A percentile compares a stretch with the other conserved stretches of the same genome.
phyloP scores from a whole-genome alignment of 2,797 vertebrate species.

The Premnoplex brunnescens region DNA sequence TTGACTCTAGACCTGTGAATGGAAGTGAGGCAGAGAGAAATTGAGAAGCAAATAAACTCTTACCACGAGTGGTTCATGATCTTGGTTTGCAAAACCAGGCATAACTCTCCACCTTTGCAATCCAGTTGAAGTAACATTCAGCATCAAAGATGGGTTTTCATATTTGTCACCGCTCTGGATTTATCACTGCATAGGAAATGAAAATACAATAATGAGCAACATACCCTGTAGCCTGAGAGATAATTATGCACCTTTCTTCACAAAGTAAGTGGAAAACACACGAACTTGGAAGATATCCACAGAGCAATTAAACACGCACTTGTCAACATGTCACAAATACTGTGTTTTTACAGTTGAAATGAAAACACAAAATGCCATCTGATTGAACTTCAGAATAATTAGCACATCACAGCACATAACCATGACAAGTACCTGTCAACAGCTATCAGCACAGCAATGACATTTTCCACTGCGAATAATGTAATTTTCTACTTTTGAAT shows the following conservation, averaged over 20 bases:
- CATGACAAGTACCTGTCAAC: slow-evolving; percentile 49
- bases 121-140: not conserved
- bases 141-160: not conserved
- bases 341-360: slow-evolving; percentile 30
- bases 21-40: not conserved
- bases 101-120: not conserved
- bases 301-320: slow-evolving; percentile 35
- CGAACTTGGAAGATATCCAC: not conserved
- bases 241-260: not conserved
- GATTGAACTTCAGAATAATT: slow-evolving; percentile 65
- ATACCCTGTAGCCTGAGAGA: not conserved
- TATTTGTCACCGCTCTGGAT: not conserved
- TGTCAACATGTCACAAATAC: slow-evolving; percentile 51
- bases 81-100: not conserved
- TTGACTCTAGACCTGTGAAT: not conserved
- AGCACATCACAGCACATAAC: slow-evolving; percentile 45
- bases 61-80: not conserved
- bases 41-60: not conserved
- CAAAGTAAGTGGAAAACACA: not conserved
- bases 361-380: slow-evolving; percentile 59
- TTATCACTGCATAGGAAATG: not conserved
- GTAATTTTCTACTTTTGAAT: not conserved
- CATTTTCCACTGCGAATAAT: slow-evolving; percentile 42
- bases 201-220: not conserved
- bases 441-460: slow-evolving; percentile 38